phyloP scores from a whole-genome alignment of 2,888 invertebrate genomes.

The Spicauda simplicius region DNA sequence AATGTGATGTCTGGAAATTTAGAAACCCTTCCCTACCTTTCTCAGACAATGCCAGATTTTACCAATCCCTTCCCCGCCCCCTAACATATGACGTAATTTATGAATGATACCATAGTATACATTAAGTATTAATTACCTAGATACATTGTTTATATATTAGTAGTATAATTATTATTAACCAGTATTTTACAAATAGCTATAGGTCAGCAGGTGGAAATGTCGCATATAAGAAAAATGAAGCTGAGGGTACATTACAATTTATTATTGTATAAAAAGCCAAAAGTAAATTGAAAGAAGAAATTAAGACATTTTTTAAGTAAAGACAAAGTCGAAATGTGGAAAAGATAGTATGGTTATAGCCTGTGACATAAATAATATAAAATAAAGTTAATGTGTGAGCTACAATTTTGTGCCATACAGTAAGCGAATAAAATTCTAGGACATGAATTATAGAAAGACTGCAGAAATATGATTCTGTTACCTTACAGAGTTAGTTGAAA shows the following conservation, averaged over 20 bases:
- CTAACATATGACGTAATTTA: too few species aligned
- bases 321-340: background rate
- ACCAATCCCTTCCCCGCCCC: too few species aligned
- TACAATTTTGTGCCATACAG: slow-evolving; percentile 32
- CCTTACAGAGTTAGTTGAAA: slow-evolving; percentile 38
- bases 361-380: background rate
- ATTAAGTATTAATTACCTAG: background rate
- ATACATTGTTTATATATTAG: background rate
- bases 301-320: background rate
- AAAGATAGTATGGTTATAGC: background rate
- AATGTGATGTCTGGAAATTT: too few species aligned
- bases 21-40: too few species aligned
- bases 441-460: slow-evolving; percentile 36
- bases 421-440: slow-evolving; percentile 31
- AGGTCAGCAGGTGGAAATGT: slow-evolving; percentile 9
- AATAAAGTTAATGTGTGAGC: slow-evolving; percentile 17
- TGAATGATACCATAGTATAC: too few species aligned
- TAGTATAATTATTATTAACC: background rate
- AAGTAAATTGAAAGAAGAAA: too few species aligned
- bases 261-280: too few species aligned
- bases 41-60: too few species aligned
- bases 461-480: slow-evolving; percentile 38
- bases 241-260: background rate
- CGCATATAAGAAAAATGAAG: background rate
- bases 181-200: background rate